phyloP scores from a whole-genome alignment of 2,113 vertebrate species.

The Silurus glanis region DNA sequence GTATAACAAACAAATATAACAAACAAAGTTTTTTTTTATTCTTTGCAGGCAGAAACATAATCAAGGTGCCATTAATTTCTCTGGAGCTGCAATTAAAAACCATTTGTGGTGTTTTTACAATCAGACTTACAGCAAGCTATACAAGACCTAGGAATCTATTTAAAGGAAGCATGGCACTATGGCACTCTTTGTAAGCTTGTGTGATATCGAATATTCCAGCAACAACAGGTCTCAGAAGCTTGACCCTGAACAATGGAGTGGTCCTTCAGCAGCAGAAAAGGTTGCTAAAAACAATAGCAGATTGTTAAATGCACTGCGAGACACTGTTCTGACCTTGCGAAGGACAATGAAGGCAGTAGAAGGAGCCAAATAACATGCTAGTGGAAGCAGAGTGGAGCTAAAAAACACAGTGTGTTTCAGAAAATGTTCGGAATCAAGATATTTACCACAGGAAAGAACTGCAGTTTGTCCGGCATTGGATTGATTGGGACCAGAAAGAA shows the following conservation, averaged over 20 bases:
- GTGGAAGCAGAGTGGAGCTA: constrained; percentile 38
- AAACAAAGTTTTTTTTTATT: too few relatives aligned
- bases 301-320: constrained; percentile 38
- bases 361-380: constrained; percentile 42
- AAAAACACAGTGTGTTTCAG: constrained; percentile 54
- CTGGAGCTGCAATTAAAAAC: background rate
- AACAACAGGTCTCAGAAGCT: constrained; percentile 17
- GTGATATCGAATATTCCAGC: background rate
- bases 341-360: constrained; percentile 60
- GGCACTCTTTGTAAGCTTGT: constrained; percentile 28
- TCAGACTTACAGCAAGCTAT: constrained; percentile 5
- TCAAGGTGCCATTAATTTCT: background rate
- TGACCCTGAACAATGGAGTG: constrained; percentile 41
- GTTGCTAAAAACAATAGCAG: constrained; percentile 52
- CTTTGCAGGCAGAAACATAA: background rate
- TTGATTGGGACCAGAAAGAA: constrained; percentile 61
- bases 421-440: constrained; percentile 51
- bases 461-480: constrained; percentile 67
- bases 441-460: constrained; percentile 61
- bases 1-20: too few relatives aligned
- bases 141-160: constrained; percentile 2
- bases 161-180: constrained; percentile 4
- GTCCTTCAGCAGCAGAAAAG: constrained; percentile 41
- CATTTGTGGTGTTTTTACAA: background rate
- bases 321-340: constrained; percentile 62